Base-by-base conservation (phyloP, 2,797 vertebrate genomes). In the Sebastes iracundus region DNA sequence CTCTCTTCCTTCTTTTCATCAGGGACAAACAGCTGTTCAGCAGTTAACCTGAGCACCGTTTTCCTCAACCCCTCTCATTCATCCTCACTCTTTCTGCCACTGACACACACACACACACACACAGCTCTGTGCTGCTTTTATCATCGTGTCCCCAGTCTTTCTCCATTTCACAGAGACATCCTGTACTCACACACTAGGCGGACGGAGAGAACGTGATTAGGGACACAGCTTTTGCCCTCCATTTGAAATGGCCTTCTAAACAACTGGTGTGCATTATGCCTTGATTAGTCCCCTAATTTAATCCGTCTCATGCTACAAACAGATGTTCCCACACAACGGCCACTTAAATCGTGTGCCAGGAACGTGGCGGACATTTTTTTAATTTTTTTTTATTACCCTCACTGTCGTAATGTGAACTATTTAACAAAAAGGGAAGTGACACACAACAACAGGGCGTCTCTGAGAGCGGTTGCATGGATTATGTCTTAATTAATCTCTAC, bases 1-100 rank as follows among this genome's bases (percentile, higher is more conserved):
- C 33, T 23, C 18, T 79, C 20, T 46, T 58, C 55, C 71, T 61
- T 65, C 75, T 77, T 79, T 73, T 79, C 75, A 72, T 81, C 49
- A 8, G 20, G 55, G 38, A 28, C 61, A 63, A 91, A 80, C 89
- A 88, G 87, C 89, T 94, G 84, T 87, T 87, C 60, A 12, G 56
- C 81, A 68, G 72, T 77, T 69, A 55, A 35, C 60, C 80, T 87
- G 87, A 79, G 32, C 77, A 22, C 35, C 23, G 13, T 22, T 49
- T 66, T 30, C 61, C 20, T 66, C 13, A 61, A n/a, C 46, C 30
- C 59, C 65, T 72, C 59, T 75, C 55, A 67, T 28, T 72, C 56
- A 28, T 35, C 52, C 16, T 61, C 55, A 4, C 25, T 35, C 30
- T 42, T 53, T 67, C 46, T 28, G 23, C 11, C 58, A n/a, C 56